Conservation (phyloP, 2,888 invertebrate genomes). For the Ceramica pisi region DNA sequence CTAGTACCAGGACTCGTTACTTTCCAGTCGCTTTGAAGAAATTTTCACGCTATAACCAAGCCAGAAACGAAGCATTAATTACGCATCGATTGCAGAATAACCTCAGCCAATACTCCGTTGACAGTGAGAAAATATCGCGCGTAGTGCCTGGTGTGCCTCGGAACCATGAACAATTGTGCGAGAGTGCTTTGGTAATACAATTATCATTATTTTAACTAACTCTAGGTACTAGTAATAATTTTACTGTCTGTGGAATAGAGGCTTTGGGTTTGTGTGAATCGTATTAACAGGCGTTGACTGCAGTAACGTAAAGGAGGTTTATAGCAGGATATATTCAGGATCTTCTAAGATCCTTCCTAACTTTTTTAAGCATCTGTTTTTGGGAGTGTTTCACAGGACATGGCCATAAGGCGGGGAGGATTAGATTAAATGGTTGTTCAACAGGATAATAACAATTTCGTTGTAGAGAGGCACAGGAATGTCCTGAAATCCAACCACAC, state of each 20-base stretch:
- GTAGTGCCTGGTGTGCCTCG: slow-evolving; percentile 17
- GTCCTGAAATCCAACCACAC: no score
- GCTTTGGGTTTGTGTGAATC: not conserved
- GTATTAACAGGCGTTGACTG: not conserved
- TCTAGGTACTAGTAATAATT: no score
- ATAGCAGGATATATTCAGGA: not conserved
- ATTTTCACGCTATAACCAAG: not conserved
- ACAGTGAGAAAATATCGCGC: not conserved
- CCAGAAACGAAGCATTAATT: not conserved
- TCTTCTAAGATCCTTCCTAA: not conserved
- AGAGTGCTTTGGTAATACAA: slow-evolving; percentile 42
- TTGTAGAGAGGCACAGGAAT: no score
- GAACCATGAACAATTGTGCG: slow-evolving; percentile 44
- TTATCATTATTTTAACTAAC: not conserved
- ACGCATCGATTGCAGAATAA: slow-evolving; percentile 44
- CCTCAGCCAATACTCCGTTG: not conserved
- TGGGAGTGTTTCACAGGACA: no score
- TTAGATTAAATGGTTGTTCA: no score
- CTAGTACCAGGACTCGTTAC: not conserved
- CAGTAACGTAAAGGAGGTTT: not conserved
- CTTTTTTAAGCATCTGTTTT: no score
- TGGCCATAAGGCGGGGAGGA: no score
- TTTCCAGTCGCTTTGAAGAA: not conserved
- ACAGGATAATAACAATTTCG: no score
- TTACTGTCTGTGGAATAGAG: no score